These are phyloP conservation scores for Papilio helenus DNA, from an alignment of 1,140 invertebrate genomes.

Conservation along the genomic window DNA sequence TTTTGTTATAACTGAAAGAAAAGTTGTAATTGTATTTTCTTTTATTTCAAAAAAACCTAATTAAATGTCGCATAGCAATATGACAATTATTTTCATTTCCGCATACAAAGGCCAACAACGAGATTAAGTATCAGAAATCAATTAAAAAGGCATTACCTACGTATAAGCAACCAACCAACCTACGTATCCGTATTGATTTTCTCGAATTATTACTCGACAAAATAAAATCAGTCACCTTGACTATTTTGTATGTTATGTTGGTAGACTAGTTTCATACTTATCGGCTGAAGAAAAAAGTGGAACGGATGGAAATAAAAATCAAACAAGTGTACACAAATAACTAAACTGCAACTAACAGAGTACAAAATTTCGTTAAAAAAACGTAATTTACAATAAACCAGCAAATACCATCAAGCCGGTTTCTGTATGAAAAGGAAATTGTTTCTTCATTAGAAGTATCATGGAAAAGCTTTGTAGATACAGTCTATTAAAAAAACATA, in stretches of 20 bases:
- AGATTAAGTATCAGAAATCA: constrained; percentile 51
- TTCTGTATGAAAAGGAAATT: no score
- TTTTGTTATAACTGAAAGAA: background rate
- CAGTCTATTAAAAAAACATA: background rate
- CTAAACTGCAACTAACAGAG: background rate
- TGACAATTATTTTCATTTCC: constrained; percentile 43
- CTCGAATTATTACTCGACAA: constrained; percentile 54
- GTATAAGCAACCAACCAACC: constrained; percentile 3
- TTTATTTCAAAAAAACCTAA: background rate
- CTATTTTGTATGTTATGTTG: constrained; percentile 22
- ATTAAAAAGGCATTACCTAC: constrained; percentile 42
- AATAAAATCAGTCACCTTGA: constrained; percentile 46
- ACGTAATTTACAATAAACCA: background rate
- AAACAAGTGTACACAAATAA: background rate
- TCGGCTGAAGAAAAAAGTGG: constrained; percentile 46
- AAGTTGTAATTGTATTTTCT: background rate
- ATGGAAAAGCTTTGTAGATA: background rate
- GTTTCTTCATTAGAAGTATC: no score
- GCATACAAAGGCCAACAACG: constrained; percentile 42
- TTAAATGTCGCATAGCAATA: constrained; percentile 27
- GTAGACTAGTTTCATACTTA: constrained; percentile 45
- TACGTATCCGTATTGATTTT: constrained; percentile 40
- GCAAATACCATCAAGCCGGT: no score
- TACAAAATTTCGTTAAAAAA: background rate
- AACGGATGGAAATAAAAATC: constrained; percentile 45